These are phyloP conservation scores for Harpalus rubripes DNA, from an alignment of 2,888 invertebrate genomes.

Conservation along the genomic window DNA sequence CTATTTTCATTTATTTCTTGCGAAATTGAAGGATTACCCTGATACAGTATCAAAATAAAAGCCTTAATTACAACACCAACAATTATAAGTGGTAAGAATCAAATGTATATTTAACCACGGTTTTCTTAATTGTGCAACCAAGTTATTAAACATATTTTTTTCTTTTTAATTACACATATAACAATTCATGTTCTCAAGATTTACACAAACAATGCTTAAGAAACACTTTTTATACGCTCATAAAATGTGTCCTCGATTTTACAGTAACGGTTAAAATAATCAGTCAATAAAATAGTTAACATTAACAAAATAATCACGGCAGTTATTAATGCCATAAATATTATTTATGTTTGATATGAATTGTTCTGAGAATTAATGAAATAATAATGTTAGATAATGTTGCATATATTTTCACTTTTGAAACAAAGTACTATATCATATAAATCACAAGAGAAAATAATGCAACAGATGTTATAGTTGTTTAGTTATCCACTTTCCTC, in stretches of 20 bases:
- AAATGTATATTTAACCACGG: not conserved
- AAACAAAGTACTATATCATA: slow-evolving; percentile 7
- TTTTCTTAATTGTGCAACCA: slow-evolving; percentile 18
- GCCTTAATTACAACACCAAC: not conserved
- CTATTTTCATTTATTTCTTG: too few species aligned
- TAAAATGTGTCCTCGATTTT: slow-evolving; percentile 28
- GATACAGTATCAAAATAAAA: not conserved
- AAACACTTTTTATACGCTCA: slow-evolving; percentile 1
- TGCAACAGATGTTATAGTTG: slow-evolving; percentile 13
- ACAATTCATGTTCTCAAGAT: slow-evolving; percentile 28
- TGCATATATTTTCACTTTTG: slow-evolving; percentile 12
- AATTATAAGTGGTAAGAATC: not conserved
- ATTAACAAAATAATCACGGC: not conserved
- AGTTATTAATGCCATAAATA: not conserved
- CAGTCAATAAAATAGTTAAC: not conserved
- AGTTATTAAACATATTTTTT: slow-evolving; percentile 20
- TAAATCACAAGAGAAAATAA: not conserved
- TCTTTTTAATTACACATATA: slow-evolving; percentile 21
- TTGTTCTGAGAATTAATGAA: not conserved
- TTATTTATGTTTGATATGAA: not conserved
- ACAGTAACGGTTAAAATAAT: slow-evolving; percentile 6
- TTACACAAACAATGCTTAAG: slow-evolving; percentile 25
- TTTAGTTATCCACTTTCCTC: slow-evolving; percentile 5
- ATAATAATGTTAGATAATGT: not conserved
- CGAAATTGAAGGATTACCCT: not conserved